phyloP scores from a whole-genome alignment of 2,113 vertebrate species.

The Mesembrinibis cayennensis region DNA sequence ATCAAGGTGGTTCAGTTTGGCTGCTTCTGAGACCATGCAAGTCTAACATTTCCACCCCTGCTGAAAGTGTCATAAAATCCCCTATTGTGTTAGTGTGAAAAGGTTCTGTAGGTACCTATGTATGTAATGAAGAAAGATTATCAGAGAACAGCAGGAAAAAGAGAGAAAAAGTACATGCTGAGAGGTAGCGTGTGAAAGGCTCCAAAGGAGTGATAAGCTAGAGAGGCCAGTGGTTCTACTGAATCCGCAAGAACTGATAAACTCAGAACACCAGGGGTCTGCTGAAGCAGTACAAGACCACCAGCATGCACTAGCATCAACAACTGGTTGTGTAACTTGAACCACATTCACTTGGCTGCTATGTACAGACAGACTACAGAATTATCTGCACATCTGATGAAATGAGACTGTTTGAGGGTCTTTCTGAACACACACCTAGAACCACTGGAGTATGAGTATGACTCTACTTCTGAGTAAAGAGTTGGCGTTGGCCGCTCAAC shows the following conservation, averaged over 20 bases:
- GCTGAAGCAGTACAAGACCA: neutral
- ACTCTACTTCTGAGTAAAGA: neutral
- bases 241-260: neutral
- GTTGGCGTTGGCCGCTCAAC: neutral
- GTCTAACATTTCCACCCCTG: neutral
- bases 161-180: neutral
- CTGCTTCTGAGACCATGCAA: neutral
- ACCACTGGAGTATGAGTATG: neutral
- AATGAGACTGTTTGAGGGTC: neutral
- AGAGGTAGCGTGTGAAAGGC: neutral
- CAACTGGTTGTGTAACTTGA: neutral
- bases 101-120: neutral
- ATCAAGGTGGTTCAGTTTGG: neutral
- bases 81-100: neutral
- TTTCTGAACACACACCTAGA: neutral
- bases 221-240: neutral
- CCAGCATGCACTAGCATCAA: neutral
- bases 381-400: neutral
- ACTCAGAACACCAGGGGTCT: neutral
- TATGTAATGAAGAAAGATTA: neutral
- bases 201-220: neutral
- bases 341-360: neutral
- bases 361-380: accelerated
- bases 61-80: neutral
- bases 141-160: neutral